Evolutionary conservation across 23 tunicate species (phyloP).

Genomic region (Styela clava): DNA sequence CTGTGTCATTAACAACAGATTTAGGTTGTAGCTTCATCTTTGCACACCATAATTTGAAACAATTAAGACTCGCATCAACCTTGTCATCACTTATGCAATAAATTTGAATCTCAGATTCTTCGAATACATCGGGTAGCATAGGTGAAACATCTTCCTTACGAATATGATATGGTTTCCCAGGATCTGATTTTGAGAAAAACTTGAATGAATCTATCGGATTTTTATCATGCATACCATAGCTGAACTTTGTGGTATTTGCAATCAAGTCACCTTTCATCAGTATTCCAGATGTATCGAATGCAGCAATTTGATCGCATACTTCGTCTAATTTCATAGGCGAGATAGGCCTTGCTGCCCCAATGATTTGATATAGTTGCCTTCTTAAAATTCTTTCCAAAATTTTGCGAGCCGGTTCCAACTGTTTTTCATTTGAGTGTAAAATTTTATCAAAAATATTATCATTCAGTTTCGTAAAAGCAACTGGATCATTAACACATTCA

Average conservation of each 20-base stretch:
- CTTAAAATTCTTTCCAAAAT: slow-evolving; percentile 38
- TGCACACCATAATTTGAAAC: background rate
- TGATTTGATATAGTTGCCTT: slow-evolving; percentile 53
- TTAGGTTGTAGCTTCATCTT: background rate
- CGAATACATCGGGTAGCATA: slow-evolving; percentile 7
- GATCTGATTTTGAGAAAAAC: slow-evolving; percentile 13
- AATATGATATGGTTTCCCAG: slow-evolving; percentile 15
- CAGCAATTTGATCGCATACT: background rate
- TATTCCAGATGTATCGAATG: background rate
- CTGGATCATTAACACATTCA: slow-evolving; percentile 45
- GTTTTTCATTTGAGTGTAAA: slow-evolving; percentile 11
- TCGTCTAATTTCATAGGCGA: background rate
- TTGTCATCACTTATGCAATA: background rate
- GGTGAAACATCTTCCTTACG: slow-evolving; percentile 14
- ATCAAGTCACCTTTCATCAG: background rate
- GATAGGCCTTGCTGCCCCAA: slow-evolving; percentile 24
- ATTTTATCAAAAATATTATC: slow-evolving; percentile 62
- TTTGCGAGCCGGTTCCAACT: slow-evolving; percentile 26
- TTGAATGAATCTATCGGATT: slow-evolving; percentile 20
- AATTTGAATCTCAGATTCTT: slow-evolving; percentile 4
- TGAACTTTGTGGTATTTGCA: slow-evolving; percentile 13
- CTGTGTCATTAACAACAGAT: background rate
- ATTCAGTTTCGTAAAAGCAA: slow-evolving; percentile 51
- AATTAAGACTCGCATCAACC: background rate
- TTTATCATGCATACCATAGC: slow-evolving; percentile 12